Evolutionary conservation across 1,140 invertebrate species (phyloP).

Genomic region (Pseudomyrmex gracilis): DNA sequence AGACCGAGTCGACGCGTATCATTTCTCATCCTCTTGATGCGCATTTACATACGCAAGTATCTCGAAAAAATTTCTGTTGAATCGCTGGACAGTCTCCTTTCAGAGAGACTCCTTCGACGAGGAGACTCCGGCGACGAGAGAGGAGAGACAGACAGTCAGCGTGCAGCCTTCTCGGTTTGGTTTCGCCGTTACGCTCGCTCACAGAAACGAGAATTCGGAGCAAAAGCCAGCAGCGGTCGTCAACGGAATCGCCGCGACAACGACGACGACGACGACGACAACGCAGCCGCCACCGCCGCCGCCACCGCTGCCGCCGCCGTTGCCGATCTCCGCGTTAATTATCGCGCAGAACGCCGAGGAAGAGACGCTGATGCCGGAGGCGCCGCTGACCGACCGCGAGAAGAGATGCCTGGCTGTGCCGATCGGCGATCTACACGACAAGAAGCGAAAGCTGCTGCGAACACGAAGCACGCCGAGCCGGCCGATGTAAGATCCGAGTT

Average conservation of each 20-base stretch:
- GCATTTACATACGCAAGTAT: too few relatives aligned
- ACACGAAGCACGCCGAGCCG: slow-evolving; percentile 75
- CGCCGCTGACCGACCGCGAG: slow-evolving; percentile 81
- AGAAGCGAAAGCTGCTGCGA: slow-evolving; percentile 81
- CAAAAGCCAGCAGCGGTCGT: neutral
- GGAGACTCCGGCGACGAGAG: slow-evolving; percentile 62
- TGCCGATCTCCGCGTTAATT: slow-evolving; percentile 40
- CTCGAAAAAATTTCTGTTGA: neutral
- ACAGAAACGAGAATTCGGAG: neutral
- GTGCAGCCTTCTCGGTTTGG: slow-evolving; percentile 45
- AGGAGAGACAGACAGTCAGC: slow-evolving; percentile 21
- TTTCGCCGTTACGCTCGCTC: slow-evolving; percentile 36
- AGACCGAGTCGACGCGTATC: neutral
- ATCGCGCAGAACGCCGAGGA: slow-evolving; percentile 67
- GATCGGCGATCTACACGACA: slow-evolving; percentile 81
- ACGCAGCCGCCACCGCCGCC: neutral
- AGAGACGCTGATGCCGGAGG: slow-evolving; percentile 44
- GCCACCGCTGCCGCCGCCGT: slow-evolving; percentile 24
- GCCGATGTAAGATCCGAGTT: slow-evolving; percentile 40
- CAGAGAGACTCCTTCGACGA: slow-evolving; percentile 81
- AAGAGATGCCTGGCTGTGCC: slow-evolving; percentile 83
- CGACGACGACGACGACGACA: slow-evolving; percentile 5
- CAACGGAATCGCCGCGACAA: neutral
- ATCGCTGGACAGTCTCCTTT: slow-evolving; percentile 78
- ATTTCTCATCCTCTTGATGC: neutral